Evolutionary conservation across 2,113 vertebrate genomes (phyloP).

Genomic region (Callithrix jacchus): DNA sequence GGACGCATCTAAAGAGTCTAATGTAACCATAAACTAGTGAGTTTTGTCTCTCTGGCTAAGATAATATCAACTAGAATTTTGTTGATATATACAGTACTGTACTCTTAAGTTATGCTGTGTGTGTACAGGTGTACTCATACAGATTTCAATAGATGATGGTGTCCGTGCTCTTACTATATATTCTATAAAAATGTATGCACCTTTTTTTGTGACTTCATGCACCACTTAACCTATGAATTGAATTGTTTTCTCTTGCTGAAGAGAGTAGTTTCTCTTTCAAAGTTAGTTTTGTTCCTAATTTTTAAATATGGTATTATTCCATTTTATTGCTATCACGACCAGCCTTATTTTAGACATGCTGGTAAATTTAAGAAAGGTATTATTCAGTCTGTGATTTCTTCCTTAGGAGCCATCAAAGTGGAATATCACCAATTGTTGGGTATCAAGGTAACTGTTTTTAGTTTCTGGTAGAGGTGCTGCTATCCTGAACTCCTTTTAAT

Average conservation of each 20-base stretch:
- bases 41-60: constrained; percentile 30
- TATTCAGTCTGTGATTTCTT: background rate
- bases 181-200: background rate
- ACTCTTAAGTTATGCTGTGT: constrained; percentile 29
- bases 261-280: background rate
- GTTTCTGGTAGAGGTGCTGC: background rate
- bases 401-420: background rate
- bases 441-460: background rate
- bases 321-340: background rate
- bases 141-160: constrained; percentile 14
- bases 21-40: constrained; percentile 37
- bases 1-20: constrained; percentile 22
- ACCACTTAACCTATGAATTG: background rate
- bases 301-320: background rate
- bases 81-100: background rate
- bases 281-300: constrained; percentile 30
- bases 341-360: background rate
- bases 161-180: background rate
- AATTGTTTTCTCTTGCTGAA: constrained; percentile 37
- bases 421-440: background rate
- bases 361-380: background rate
- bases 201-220: background rate
- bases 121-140: background rate
- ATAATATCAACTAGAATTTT: constrained; percentile 49
- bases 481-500: background rate